Conservation (phyloP, 1,140 invertebrate genomes). For the Leptinotarsa texana region DNA sequence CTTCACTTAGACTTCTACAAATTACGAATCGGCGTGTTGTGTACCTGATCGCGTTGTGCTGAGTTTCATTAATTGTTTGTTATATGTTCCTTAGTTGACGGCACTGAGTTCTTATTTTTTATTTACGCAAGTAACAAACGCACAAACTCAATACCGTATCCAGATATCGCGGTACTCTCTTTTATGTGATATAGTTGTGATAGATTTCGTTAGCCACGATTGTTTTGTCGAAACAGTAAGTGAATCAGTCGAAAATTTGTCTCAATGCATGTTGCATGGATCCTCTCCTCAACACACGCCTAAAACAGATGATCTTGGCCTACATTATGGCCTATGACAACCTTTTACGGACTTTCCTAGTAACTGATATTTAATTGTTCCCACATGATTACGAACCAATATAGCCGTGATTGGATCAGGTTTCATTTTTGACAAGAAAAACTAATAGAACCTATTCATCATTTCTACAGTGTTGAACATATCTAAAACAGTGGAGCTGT, state of each 20-base stretch:
- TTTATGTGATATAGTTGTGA: slow-evolving; percentile 18
- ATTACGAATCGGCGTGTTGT: neutral
- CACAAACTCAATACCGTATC: slow-evolving; percentile 47
- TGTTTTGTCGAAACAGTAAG: slow-evolving; percentile 3
- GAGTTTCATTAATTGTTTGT: slow-evolving; percentile 27
- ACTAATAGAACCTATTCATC: no score
- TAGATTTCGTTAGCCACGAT: neutral
- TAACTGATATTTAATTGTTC: neutral
- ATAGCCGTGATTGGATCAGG: no score
- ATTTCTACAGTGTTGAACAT: no score
- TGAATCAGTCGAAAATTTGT: neutral
- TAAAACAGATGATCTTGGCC: slow-evolving; percentile 23
- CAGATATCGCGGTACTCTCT: slow-evolving; percentile 6
- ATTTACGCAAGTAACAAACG: slow-evolving; percentile 28
- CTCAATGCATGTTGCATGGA: neutral
- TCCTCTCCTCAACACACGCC: neutral
- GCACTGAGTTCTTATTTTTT: slow-evolving; percentile 21
- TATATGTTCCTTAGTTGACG: slow-evolving; percentile 25
- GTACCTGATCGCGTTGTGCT: slow-evolving; percentile 37
- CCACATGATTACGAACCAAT: no score
- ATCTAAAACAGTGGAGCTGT: no score
- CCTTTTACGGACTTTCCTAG: neutral
- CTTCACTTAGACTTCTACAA: slow-evolving; percentile 43
- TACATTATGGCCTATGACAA: slow-evolving; percentile 15
- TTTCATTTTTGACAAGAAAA: no score